phyloP scores from a whole-genome alignment of 2,113 vertebrate genomes.

The Barbus barbus region DNA sequence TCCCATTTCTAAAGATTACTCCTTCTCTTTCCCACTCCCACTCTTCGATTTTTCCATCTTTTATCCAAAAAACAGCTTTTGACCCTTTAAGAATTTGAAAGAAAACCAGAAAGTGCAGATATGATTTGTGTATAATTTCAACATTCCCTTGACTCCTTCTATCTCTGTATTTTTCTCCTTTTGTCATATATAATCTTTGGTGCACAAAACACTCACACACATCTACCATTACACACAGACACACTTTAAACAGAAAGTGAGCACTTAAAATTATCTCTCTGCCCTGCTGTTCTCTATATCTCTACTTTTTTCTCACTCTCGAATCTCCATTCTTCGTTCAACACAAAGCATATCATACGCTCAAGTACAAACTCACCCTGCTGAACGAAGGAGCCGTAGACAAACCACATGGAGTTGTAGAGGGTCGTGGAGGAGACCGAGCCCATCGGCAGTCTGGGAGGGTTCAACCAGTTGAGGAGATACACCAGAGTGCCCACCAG shows the following conservation, averaged over 20 bases:
- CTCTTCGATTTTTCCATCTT: neutral
- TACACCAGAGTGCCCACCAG: slow-evolving; percentile 94
- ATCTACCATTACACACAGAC: neutral
- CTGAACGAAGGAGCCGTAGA: slow-evolving; percentile 97
- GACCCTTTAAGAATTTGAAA: slow-evolving; percentile 12
- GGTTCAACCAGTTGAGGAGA: slow-evolving; percentile 97
- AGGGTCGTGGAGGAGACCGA: slow-evolving; percentile 95
- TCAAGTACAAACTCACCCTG: slow-evolving; percentile 83
- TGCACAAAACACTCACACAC: slow-evolving; percentile 15
- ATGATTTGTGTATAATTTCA: neutral
- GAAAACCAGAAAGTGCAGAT: neutral
- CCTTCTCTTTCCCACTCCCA: neutral
- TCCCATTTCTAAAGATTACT: neutral
- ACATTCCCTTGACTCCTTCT: neutral
- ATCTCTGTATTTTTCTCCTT: neutral
- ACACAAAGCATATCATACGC: slow-evolving; percentile 26
- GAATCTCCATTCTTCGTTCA: neutral
- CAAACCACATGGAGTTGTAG: slow-evolving; percentile 99
- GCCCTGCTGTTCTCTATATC: neutral
- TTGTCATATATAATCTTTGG: neutral
- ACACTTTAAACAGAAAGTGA: slow-evolving; percentile 8
- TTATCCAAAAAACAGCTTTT: slow-evolving; percentile 4
- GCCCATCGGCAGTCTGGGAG: slow-evolving; percentile 93
- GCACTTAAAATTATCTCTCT: neutral
- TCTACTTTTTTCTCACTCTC: neutral